phyloP scores from a whole-genome alignment of 2,113 vertebrate genomes.

The Cisticola juncidis region DNA sequence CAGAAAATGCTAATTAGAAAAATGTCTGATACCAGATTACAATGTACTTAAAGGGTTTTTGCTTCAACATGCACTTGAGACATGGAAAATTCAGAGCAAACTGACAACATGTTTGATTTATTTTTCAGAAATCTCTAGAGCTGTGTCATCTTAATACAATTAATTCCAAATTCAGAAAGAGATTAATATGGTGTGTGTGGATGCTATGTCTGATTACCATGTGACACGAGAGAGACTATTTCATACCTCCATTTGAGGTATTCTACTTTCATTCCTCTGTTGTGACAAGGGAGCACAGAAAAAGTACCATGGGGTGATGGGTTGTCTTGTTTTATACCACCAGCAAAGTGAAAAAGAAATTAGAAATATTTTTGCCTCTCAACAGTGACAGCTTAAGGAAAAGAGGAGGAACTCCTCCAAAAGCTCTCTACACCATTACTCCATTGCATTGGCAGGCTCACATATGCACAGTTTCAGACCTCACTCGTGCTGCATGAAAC shows the following conservation, averaged over 20 bases:
- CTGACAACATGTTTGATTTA: constrained; percentile 27
- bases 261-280: neutral
- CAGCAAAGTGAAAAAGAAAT: neutral
- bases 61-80: neutral
- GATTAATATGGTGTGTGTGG: neutral
- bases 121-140: constrained; percentile 43
- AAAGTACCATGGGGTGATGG: neutral
- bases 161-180: constrained; percentile 45
- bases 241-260: neutral
- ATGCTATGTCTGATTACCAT: constrained; percentile 28
- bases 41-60: neutral
- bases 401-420: neutral
- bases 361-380: neutral
- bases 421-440: neutral
- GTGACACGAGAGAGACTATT: neutral
- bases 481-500: neutral
- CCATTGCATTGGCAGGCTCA: neutral
- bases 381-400: neutral
- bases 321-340: neutral
- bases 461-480: neutral
- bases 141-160: constrained; percentile 49
- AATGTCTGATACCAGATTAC: constrained; percentile 43
- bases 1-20: constrained; percentile 52
- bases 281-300: neutral
- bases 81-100: constrained; percentile 26